A percentile compares a stretch with the other conserved stretches of the same genome.
Conservation (phyloP, 2,797 vertebrate species). For the Lacerta agilis region DNA sequence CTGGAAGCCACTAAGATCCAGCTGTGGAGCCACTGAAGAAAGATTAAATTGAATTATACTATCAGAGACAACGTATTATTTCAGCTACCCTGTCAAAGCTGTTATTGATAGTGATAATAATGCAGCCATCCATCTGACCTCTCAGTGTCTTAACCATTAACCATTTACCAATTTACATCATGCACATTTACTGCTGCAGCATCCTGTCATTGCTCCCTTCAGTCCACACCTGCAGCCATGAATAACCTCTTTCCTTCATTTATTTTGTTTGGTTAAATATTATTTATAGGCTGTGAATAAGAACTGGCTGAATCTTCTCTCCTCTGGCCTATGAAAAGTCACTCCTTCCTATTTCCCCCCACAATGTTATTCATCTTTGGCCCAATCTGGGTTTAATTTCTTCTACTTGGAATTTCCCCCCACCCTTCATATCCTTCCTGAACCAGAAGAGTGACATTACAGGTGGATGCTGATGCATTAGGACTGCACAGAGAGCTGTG, state of each 20-base stretch:
- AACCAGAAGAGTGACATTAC: constrained; percentile 1
- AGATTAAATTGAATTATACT: neutral
- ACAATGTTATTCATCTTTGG: neutral
- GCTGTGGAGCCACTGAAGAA: neutral
- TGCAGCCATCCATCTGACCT: neutral
- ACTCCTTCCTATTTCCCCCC: neutral
- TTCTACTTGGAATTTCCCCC: neutral
- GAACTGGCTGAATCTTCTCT: neutral
- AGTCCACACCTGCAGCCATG: neutral
- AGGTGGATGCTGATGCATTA: neutral
- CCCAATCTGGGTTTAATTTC: constrained; percentile 13
- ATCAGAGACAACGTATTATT: neutral
- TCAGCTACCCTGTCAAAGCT: neutral
- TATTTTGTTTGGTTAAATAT: neutral
- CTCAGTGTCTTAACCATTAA: neutral
- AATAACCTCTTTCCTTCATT: constrained; percentile 7
- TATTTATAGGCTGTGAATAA: constrained; percentile 6
- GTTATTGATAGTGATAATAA: neutral
- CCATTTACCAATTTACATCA: constrained; percentile 5
- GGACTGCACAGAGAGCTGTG: neutral
- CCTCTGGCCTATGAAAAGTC: neutral
- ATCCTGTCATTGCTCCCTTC: neutral
- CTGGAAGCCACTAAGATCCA: neutral
- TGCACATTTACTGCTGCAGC: neutral
- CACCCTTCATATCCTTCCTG: neutral